These are phyloP conservation scores for Trachythela sp. DNA, from an alignment of 64 coral and sea anemone species.

Conservation along the genomic window DNA sequence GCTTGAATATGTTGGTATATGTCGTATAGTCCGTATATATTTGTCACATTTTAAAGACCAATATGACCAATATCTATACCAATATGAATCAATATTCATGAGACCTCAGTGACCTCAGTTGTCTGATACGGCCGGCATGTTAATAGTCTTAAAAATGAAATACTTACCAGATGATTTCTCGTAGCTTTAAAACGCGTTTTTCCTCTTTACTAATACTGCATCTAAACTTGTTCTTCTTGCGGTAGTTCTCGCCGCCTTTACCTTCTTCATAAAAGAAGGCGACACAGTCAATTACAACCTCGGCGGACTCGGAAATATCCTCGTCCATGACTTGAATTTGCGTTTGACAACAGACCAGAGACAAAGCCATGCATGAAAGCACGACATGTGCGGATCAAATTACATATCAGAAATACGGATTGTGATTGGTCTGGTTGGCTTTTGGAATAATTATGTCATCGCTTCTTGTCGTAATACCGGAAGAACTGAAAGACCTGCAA, in stretches of 20 bases:
- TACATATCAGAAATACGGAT: background rate
- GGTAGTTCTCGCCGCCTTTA: background rate
- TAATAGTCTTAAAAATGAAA: background rate
- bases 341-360: too few species aligned
- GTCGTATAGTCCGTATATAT: background rate
- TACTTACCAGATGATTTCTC: background rate
- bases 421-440: background rate
- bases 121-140: background rate
- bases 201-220: background rate
- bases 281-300: background rate
- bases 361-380: background rate
- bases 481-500: too few species aligned
- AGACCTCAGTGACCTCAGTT: too few species aligned
- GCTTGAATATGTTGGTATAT: too few species aligned
- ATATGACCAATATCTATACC: background rate
- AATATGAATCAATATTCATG: too few species aligned
- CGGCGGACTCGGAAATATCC: background rate
- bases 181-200: background rate
- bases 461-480: too few species aligned
- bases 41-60: background rate
- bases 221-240: background rate
- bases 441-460: too few species aligned
- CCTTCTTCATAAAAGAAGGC: conserved; percentile 4
- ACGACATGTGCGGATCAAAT: background rate
- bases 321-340: too few species aligned